These are phyloP conservation scores for Eudemis profundana DNA, from an alignment of 2,888 invertebrate species.

Conservation along the genomic window DNA sequence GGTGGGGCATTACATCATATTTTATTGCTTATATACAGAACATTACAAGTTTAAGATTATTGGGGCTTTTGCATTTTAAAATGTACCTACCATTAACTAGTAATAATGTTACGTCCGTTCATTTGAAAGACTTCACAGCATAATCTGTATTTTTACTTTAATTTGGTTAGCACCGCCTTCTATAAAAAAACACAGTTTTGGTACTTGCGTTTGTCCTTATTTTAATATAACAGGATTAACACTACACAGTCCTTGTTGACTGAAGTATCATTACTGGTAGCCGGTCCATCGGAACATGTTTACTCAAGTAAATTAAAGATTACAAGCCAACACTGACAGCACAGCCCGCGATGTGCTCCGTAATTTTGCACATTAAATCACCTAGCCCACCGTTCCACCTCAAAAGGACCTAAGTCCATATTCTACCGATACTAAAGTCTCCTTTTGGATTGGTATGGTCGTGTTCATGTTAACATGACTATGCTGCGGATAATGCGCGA, in stretches of 20 bases:
- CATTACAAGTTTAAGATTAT: too few species aligned
- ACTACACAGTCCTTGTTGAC: slow-evolving; percentile 18
- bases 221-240: too few species aligned
- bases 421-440: background rate
- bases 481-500: slow-evolving; percentile 20
- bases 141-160: too few species aligned
- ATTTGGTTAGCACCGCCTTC: too few species aligned
- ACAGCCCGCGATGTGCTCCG: slow-evolving; percentile 17
- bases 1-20: too few species aligned
- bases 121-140: too few species aligned
- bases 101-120: too few species aligned
- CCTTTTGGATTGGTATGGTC: background rate
- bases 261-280: slow-evolving; percentile 1
- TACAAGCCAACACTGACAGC: slow-evolving; percentile 38
- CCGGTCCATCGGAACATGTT: slow-evolving; percentile 25
- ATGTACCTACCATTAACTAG: too few species aligned
- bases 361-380: slow-evolving; percentile 39
- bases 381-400: background rate
- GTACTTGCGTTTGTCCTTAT: too few species aligned
- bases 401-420: background rate
- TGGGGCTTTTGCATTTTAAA: too few species aligned
- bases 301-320: slow-evolving; percentile 42
- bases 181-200: too few species aligned
- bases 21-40: too few species aligned
- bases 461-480: slow-evolving; percentile 40